Evolutionary conservation across 1,140 invertebrate genomes (phyloP).

Genomic region (Drosophila sucinea): DNA sequence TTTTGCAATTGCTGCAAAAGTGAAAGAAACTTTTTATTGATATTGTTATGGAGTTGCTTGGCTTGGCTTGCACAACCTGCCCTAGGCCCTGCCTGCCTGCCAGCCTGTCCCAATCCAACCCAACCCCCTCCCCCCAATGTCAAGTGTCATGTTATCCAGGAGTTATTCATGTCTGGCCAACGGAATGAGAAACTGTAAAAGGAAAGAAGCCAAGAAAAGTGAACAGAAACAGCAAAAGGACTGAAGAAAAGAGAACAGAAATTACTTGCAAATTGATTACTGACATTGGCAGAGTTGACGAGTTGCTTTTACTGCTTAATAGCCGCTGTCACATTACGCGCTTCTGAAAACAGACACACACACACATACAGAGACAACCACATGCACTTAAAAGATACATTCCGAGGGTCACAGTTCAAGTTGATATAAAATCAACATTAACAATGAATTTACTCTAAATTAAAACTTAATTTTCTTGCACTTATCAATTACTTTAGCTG

Average conservation of each 20-base stretch:
- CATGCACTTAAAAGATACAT: neutral
- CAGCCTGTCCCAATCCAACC: neutral
- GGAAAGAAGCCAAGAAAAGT: slow-evolving; percentile 29
- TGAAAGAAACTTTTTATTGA: slow-evolving; percentile 75
- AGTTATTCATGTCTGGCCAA: slow-evolving; percentile 63
- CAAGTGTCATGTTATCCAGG: slow-evolving; percentile 75
- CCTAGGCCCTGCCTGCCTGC: slow-evolving; percentile 21
- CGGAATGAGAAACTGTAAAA: slow-evolving; percentile 4
- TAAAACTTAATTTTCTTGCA: too few relatives aligned
- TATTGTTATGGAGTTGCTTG: slow-evolving; percentile 61
- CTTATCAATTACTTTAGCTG: too few relatives aligned
- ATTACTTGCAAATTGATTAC: slow-evolving; percentile 77
- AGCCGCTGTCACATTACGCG: slow-evolving; percentile 56
- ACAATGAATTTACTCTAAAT: too few relatives aligned
- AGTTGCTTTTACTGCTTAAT: slow-evolving; percentile 61
- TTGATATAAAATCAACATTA: too few relatives aligned
- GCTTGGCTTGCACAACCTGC: slow-evolving; percentile 13
- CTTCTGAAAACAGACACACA: slow-evolving; percentile 23
- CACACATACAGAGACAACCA: neutral
- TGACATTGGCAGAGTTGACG: slow-evolving; percentile 54
- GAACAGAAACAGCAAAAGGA: slow-evolving; percentile 30
- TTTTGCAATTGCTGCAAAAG: slow-evolving; percentile 60
- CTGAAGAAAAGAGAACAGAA: slow-evolving; percentile 27
- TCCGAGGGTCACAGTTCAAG: neutral
- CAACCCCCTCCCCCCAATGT: slow-evolving; percentile 50